phyloP scores from a whole-genome alignment of 1,140 invertebrate species.

The Cyphomyrmex costatus region DNA sequence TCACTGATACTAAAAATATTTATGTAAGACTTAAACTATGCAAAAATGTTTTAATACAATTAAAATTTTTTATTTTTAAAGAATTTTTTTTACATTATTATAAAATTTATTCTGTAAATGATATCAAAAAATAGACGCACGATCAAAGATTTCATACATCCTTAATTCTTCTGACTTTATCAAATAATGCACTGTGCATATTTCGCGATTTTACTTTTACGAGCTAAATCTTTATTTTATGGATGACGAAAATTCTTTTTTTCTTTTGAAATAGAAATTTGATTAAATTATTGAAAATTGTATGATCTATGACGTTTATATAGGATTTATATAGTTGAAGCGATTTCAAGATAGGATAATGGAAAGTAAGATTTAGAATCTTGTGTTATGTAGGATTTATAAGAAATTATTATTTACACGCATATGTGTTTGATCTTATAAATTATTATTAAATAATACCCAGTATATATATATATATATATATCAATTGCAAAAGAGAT shows the following conservation, averaged over 20 bases:
- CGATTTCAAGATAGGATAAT: constrained; percentile 26
- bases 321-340: not conserved
- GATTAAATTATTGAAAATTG: not conserved
- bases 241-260: not conserved
- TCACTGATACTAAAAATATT: not conserved
- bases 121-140: not conserved
- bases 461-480: constrained; percentile 16
- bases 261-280: not conserved
- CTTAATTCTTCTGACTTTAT: not conserved
- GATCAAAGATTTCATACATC: not conserved
- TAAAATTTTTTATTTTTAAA: not conserved
- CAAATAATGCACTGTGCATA: not conserved
- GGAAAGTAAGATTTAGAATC: constrained; percentile 8
- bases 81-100: not conserved
- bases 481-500: constrained; percentile 60
- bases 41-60: not conserved
- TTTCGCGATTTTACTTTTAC: constrained; percentile 9
- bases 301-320: too few relatives aligned
- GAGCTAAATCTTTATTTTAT: not conserved
- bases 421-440: constrained; percentile 41
- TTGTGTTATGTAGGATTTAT: constrained; percentile 13
- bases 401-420: constrained; percentile 38
- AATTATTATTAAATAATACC: constrained; percentile 68
- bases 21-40: not conserved
- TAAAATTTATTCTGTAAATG: not conserved